Evolutionary conservation across 2,888 invertebrate species (phyloP).

Genomic region (Hipparchia semele): DNA sequence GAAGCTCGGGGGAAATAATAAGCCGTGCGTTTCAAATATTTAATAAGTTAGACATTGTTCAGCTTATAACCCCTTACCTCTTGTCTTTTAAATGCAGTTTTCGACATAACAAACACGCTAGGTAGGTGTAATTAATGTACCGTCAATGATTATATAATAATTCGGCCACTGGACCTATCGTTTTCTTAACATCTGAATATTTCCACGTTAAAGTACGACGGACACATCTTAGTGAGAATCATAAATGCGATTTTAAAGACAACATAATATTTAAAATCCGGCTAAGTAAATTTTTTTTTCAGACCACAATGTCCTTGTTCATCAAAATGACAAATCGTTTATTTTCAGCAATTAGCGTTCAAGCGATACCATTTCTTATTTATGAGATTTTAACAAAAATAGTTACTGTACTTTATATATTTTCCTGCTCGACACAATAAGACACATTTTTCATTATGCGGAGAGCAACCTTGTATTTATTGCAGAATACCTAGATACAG

Average conservation of each 20-base stretch:
- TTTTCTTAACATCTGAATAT: neutral
- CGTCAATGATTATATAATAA: neutral
- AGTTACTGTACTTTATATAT: too few species aligned
- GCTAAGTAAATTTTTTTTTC: too few species aligned
- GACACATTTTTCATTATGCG: neutral
- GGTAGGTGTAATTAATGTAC: neutral
- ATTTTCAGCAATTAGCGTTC: too few species aligned
- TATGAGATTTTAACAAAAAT: too few species aligned
- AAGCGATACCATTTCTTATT: too few species aligned
- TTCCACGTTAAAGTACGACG: too few species aligned
- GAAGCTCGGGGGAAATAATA: neutral
- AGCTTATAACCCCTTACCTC: neutral
- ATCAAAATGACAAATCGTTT: too few species aligned
- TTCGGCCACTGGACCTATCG: neutral
- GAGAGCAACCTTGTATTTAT: neutral
- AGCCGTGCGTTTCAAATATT: constrained; percentile 1
- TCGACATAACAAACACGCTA: neutral
- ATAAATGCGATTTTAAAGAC: too few species aligned
- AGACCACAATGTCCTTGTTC: too few species aligned
- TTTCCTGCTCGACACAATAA: neutral
- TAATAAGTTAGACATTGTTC: neutral
- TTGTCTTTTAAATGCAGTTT: constrained; percentile 1
- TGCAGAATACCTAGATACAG: neutral
- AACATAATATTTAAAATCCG: too few species aligned
- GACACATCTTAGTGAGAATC: too few species aligned